Conservation (phyloP, 2,888 invertebrate genomes). For the Trimorus sp. region DNA sequence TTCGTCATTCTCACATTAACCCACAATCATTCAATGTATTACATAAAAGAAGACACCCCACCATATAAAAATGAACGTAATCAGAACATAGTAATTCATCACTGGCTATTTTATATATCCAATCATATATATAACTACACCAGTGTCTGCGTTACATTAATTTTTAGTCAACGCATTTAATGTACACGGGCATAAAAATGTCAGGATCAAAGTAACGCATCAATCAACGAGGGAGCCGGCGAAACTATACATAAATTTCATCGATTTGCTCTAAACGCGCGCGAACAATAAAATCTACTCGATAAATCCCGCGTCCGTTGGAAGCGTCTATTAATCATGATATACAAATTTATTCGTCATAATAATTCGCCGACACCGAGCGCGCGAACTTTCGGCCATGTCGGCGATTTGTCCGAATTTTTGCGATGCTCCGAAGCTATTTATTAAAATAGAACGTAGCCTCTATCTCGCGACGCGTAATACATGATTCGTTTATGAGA, state of each 20-base stretch:
- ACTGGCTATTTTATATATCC: neutral
- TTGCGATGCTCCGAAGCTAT: no score
- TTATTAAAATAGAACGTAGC: no score
- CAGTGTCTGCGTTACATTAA: constrained; percentile 6
- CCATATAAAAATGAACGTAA: neutral
- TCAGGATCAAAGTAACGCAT: constrained; percentile 34
- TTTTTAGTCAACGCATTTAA: constrained; percentile 24
- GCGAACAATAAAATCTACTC: constrained; percentile 25
- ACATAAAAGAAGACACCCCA: constrained; percentile 1
- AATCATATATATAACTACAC: constrained; percentile 24
- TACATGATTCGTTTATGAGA: constrained; percentile 9
- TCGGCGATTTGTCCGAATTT: no score
- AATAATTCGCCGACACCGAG: constrained; percentile 21
- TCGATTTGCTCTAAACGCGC: constrained; percentile 23
- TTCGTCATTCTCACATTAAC: no score
- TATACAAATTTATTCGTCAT: constrained; percentile 38
- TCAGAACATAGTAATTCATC: constrained; percentile 2
- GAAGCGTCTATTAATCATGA: constrained; percentile 29
- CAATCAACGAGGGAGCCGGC: constrained; percentile 26
- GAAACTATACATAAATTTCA: constrained; percentile 18
- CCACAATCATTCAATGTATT: neutral
- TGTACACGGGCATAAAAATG: constrained; percentile 27
- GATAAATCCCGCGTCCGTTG: constrained; percentile 23
- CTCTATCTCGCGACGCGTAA: constrained; percentile 4
- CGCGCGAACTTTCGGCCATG: constrained; percentile 12